Base-by-base conservation (phyloP, 2,113 vertebrate genomes). In the Microcebus ravelobensis region DNA sequence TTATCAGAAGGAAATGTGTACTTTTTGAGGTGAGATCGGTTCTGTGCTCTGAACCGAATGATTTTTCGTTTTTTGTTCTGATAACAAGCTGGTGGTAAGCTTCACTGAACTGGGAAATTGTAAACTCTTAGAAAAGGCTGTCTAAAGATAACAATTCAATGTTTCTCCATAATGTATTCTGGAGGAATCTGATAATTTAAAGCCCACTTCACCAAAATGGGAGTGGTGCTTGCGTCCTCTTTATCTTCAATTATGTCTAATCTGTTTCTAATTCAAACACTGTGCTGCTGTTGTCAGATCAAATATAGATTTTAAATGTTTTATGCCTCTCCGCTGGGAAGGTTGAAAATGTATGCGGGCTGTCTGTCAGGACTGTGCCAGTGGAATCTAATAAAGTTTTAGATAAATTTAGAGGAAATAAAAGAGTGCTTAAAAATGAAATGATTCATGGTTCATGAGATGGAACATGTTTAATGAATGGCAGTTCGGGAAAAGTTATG, bases 91-190 rank as follows among this genome's bases (percentile, higher is more conserved):
- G 98, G 98, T 99, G 99, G 99, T 98, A 99, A 99, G 99, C 99
- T 99, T 99, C 99, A 99, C 97, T 99, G 99, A 99, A 99, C 99
- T 99, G 99, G 99, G 99, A 99, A 99, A 99, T 99, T 99, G 99
- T 99, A 99, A 99, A 99, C 99, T 99, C 99, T 99, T 99, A 99
- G 98, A 99, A 99, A 99, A 99, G 99, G 99, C 99, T 99, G 99
- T 98, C 98, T 98, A 99, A 99, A 99, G 99, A 99, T 99, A 99
- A 99, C 99, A 99, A 99, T 99, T 99, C 99, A 99, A 98, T 99
- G 99, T 99, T 99, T 99, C 99, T 98, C 98, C 94, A 98, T 99
- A 99, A 99, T 99, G 98, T 99, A 99, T 99, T 99, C 99, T 98
- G 99, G 99, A 98, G 99, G 99, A 99, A 99, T 99, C 99, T 99